Conservation (phyloP, 92 coral and sea anemone genomes). For the Plumapathes pennacea region DNA sequence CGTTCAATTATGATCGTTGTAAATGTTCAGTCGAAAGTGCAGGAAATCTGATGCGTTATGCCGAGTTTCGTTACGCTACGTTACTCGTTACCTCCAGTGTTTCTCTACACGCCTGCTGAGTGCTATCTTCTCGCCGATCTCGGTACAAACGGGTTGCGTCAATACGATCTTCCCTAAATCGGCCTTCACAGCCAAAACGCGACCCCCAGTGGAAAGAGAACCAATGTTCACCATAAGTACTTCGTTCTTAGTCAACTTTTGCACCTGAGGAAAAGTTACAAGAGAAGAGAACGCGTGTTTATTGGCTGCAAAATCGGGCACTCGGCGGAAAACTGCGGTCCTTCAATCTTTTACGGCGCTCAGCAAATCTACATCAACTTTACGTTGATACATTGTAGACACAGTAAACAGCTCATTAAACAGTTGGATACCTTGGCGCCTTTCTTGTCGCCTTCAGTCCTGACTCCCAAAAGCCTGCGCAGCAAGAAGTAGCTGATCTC, state of each 20-base stretch:
- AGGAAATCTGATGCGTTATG: too few species aligned
- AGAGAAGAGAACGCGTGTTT: too few species aligned
- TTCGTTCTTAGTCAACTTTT: slow-evolving; percentile 89
- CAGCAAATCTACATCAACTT: background rate
- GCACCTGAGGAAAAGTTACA: slow-evolving; percentile 37
- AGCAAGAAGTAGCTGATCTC: slow-evolving; percentile 98
- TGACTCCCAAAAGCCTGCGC: slow-evolving; percentile 92
- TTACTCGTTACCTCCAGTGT: slow-evolving; percentile 87
- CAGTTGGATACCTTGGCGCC: slow-evolving; percentile 79
- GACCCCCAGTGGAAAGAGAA: slow-evolving; percentile 96
- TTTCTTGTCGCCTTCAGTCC: slow-evolving; percentile 99
- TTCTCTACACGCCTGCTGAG: slow-evolving; percentile 96
- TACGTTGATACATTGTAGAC: background rate
- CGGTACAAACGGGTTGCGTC: slow-evolving; percentile 98
- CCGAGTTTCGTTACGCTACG: too few species aligned
- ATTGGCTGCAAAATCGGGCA: too few species aligned
- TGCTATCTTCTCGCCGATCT: slow-evolving; percentile 96
- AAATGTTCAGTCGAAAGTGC: too few species aligned
- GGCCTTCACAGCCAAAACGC: slow-evolving; percentile 96
- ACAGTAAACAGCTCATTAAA: background rate
- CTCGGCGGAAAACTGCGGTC: too few species aligned
- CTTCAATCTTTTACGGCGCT: background rate
- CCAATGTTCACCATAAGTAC: slow-evolving; percentile 98
- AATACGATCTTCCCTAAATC: slow-evolving; percentile 97
- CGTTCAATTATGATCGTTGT: too few species aligned